Percentiles rank a stretch among this genome's conserved stretches.
Conservation (phyloP, 2,113 vertebrate genomes). For the Psilopogon haemacephalus region DNA sequence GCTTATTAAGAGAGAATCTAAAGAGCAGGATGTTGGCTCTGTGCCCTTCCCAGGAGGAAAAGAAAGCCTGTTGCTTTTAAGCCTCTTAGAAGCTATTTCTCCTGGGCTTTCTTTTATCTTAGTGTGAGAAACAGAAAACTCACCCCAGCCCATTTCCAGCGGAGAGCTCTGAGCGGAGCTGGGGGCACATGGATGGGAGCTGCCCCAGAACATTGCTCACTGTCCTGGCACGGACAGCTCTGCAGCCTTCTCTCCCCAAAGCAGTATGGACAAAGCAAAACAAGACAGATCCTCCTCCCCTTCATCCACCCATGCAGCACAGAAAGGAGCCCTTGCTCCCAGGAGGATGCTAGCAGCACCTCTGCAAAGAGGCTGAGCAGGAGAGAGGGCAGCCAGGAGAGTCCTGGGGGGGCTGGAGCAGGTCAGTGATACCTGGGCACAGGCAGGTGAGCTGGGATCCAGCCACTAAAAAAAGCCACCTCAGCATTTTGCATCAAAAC, state of each 20-base stretch:
- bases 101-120: background rate
- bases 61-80: constrained; percentile 47
- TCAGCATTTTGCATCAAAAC: background rate
- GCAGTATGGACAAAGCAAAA: background rate
- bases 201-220: background rate
- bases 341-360: background rate
- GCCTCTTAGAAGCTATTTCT: constrained; percentile 34
- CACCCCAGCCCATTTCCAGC: rapidly evolving
- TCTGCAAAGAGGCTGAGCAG: background rate
- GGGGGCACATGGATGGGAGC: background rate
- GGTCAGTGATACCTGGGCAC: background rate
- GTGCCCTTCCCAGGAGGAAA: background rate
- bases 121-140: background rate
- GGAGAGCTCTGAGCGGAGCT: background rate
- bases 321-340: background rate
- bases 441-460: background rate
- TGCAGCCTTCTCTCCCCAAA: background rate
- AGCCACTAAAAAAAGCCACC: background rate
- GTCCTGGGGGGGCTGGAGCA: background rate
- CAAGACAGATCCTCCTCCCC: background rate
- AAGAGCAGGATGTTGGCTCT: background rate
- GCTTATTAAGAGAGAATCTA: constrained; percentile 5
- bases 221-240: rapidly evolving
- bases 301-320: rapidly evolving
- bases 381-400: background rate